Conservation (phyloP, 2,888 invertebrate genomes). For the Craniophora ligustri region DNA sequence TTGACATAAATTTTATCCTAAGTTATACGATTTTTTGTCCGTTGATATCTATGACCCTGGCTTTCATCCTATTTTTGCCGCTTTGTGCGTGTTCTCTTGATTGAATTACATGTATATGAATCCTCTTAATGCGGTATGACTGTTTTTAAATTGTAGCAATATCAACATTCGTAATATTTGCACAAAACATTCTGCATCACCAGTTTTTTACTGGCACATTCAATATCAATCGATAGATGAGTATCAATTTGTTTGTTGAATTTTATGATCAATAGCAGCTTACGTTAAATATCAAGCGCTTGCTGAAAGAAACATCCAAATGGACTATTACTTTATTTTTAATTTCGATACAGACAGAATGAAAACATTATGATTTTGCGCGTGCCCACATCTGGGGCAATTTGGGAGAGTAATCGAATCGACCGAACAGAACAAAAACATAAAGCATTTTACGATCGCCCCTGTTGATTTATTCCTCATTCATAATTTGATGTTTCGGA, state of each 20-base stretch:
- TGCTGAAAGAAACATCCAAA: slow-evolving; percentile 56
- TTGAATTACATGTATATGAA: slow-evolving; percentile 18
- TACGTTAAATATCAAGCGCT: slow-evolving; percentile 51
- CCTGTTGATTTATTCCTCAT: slow-evolving; percentile 86
- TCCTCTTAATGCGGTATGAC: slow-evolving; percentile 17
- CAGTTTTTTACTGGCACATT: slow-evolving; percentile 21
- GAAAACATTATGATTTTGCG: slow-evolving; percentile 73
- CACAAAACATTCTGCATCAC: slow-evolving; percentile 38
- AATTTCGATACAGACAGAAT: slow-evolving; percentile 65
- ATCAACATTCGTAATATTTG: slow-evolving; percentile 21
- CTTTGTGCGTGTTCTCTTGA: slow-evolving; percentile 6
- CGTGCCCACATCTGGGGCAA: slow-evolving; percentile 79
- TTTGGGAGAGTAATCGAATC: slow-evolving; percentile 80
- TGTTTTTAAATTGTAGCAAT: slow-evolving; percentile 22
- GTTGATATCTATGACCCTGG: slow-evolving; percentile 18
- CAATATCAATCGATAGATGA: slow-evolving; percentile 40
- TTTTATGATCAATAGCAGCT: slow-evolving; percentile 55
- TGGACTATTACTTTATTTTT: slow-evolving; percentile 64
- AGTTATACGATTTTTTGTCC: slow-evolving; percentile 2
- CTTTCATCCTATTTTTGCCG: slow-evolving; percentile 16
- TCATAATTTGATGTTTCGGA: slow-evolving; percentile 87
- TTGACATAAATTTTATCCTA: slow-evolving; percentile 15
- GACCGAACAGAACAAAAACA: slow-evolving; percentile 82
- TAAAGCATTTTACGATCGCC: slow-evolving; percentile 86
- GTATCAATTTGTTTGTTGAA: slow-evolving; percentile 47